Percentiles rank a stretch among this genome's conserved stretches.
phyloP scores from a whole-genome alignment of 2,888 invertebrate species.

The Epistrophella euchroma region DNA sequence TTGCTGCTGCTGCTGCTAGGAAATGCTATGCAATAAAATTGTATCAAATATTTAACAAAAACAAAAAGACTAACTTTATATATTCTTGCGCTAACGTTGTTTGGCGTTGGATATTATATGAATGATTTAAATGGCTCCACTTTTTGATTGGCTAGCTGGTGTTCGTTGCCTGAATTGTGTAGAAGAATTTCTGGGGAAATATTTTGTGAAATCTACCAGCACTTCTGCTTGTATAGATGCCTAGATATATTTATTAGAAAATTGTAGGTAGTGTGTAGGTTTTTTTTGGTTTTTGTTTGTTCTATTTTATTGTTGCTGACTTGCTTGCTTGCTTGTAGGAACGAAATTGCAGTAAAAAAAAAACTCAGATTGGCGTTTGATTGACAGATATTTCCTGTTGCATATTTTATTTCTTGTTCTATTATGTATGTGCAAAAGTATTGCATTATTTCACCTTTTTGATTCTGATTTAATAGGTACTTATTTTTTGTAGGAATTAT shows the following conservation, averaged over 20 bases:
- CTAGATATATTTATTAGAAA: constrained; percentile 43
- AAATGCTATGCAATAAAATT: constrained; percentile 67
- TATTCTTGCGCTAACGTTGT: constrained; percentile 60
- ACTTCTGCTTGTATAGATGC: constrained; percentile 19
- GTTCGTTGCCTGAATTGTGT: constrained; percentile 18
- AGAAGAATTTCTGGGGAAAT: constrained; percentile 60
- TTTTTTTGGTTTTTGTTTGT: constrained; percentile 7
- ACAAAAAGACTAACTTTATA: constrained; percentile 73
- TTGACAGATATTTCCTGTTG: constrained; percentile 83
- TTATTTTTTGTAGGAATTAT: constrained; percentile 15
- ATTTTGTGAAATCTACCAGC: constrained; percentile 36
- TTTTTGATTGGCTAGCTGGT: constrained; percentile 59
- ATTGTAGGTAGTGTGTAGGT: constrained; percentile 47
- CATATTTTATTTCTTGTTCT: constrained; percentile 79
- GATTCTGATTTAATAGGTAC: constrained; percentile 33
- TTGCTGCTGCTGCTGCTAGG: constrained; percentile 28
- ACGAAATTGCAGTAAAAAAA: constrained; percentile 56
- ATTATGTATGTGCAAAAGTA: constrained; percentile 44
- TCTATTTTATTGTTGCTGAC: background rate
- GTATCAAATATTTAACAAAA: constrained; percentile 74
- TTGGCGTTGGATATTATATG: constrained; percentile 53
- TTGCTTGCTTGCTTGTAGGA: constrained; percentile 38
- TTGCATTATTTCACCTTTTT: constrained; percentile 41
- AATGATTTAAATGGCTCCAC: constrained; percentile 68
- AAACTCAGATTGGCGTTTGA: constrained; percentile 81